These are phyloP conservation scores for Archivesica marissinica DNA, from an alignment of 1,140 invertebrate genomes.

Conservation along the genomic window DNA sequence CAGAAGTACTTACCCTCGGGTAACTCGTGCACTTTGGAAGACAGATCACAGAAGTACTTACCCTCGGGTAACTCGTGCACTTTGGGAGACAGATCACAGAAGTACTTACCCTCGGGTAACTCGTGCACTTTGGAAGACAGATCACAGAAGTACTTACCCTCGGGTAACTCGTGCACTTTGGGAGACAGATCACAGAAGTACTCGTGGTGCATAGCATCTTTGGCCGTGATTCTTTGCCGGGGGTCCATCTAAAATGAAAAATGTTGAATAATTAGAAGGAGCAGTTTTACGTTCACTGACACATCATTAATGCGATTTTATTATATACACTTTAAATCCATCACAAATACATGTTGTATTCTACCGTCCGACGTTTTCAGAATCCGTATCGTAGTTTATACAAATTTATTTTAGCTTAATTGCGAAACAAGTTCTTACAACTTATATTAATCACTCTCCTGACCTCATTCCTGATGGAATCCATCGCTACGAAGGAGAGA, in stretches of 20 bases:
- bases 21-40: not conserved
- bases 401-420: not conserved
- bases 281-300: too few species aligned
- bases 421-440: not conserved
- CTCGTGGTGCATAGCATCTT: conserved; percentile 93
- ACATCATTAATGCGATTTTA: too few species aligned
- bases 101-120: not conserved
- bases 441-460: not conserved
- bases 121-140: not conserved
- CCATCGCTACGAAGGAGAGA: too few species aligned
- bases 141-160: conserved; percentile 71
- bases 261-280: not conserved
- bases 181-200: conserved; percentile 96
- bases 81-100: not conserved
- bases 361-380: not conserved
- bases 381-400: not conserved
- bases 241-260: conserved; percentile 91
- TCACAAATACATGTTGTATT: not conserved
- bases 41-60: not conserved
- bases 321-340: not conserved
- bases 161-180: conserved; percentile 94
- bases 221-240: conserved; percentile 92
- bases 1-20: conserved; percentile 75
- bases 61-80: not conserved
- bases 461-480: too few species aligned